These are phyloP conservation scores for Nemurella pictetii DNA, from an alignment of 2,888 invertebrate genomes.

Conservation along the genomic window DNA sequence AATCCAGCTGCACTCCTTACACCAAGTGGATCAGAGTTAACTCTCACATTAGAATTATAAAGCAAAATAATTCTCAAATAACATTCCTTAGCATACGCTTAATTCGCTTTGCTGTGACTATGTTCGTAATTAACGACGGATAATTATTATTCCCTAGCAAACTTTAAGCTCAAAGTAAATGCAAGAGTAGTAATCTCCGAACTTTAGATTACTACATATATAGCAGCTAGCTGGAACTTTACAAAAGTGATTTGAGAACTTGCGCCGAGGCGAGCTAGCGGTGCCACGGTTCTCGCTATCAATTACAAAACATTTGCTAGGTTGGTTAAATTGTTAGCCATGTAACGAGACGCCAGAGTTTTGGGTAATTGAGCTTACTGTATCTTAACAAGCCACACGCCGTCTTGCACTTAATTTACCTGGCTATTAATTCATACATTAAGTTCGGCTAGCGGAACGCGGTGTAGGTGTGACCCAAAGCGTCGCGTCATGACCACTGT, in stretches of 20 bases:
- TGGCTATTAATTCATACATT: conserved; percentile 25
- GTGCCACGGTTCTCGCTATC: conserved; percentile 13
- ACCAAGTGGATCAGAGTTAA: neutral
- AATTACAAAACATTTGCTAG: conserved; percentile 29
- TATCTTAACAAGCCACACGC: conserved; percentile 17
- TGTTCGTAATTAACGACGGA: conserved; percentile 23
- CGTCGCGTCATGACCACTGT: neutral
- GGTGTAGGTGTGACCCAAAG: neutral
- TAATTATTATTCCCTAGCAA: conserved; percentile 16
- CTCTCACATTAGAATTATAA: neutral
- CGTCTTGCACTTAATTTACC: conserved; percentile 30
- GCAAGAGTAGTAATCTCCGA: conserved; percentile 29
- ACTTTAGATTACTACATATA: conserved; percentile 30
- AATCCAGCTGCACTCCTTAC: neutral
- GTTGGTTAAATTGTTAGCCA: conserved; percentile 24
- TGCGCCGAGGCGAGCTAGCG: neutral
- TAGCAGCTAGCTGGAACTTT: conserved; percentile 1
- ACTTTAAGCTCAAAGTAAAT: conserved; percentile 18
- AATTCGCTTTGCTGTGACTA: conserved; percentile 7
- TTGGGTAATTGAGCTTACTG: conserved; percentile 13
- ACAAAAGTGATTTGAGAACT: conserved; percentile 31
- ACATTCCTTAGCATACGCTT: conserved; percentile 6
- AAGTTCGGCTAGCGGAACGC: neutral
- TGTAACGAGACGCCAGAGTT: conserved; percentile 18
- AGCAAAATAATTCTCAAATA: conserved; percentile 26